Evolutionary conservation across 2,888 invertebrate genomes (phyloP), one percentile per base, ranked within the genome.

Genomic region (Lottia scabra): DNA sequence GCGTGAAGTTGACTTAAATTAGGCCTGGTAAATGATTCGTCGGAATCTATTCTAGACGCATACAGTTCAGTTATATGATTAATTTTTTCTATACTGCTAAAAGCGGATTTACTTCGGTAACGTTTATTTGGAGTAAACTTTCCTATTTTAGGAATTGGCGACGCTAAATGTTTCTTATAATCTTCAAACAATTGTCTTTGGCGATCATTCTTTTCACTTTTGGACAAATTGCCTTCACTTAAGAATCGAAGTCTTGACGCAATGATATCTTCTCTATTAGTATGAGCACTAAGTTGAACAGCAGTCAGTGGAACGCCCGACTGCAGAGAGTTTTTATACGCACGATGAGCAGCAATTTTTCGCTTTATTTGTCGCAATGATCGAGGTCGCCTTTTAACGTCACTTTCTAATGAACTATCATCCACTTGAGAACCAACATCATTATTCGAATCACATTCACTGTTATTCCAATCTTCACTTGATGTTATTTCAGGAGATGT

Each of bases 221-320:
- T 63, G 16, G 76, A 68, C n/a, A 86, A 66, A 71, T 83, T 84
- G 69, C 84, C 83, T 48, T 81, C 81, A 74, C 86, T 86, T 8
- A 86, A 73, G 66, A 85, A 86, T 46, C 72, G 73, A 45, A 84
- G 77, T 56, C 85, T 77, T n/a, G 81, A 80, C 10, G 83, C 81
- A 12, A 79, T 46, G 30, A 86, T 85, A 78, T 81, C 83, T 26
- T 81, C 67, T 30, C 85, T 69, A 48, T 75, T 75, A 1, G 78
- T 12, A 73, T 71, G 15, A 74, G n/a, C 26, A 77, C 30, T 46
- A 67, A 45, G 62, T 75, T 75, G 0, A 77, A 75, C 16, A 78
- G 63, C 4, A 72, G 63, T 30, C 45, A 63, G 68, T 23, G 65
- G 27, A 30, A 23, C 38, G 16, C 30, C 26, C 12, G 56, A 66